Conservation (phyloP, 1,140 invertebrate genomes). For the Mizuhopecten yessoensis region DNA sequence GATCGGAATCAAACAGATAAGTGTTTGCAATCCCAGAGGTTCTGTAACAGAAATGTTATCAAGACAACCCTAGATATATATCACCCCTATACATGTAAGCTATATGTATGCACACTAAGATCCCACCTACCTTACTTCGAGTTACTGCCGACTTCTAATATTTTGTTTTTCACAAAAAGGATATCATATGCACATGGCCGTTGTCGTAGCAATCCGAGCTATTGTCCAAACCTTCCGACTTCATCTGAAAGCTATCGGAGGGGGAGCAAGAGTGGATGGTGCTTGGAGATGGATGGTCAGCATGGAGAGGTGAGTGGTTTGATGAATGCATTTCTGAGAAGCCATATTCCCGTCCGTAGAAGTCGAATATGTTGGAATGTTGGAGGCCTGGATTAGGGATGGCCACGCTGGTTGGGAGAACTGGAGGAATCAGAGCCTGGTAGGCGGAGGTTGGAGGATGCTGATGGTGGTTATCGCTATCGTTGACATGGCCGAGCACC, state of each 20-base stretch:
- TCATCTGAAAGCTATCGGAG: slow-evolving; percentile 71
- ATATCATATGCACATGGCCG: slow-evolving; percentile 82
- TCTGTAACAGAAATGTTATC: neutral
- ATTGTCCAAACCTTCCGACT: slow-evolving; percentile 73
- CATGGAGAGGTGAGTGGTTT: slow-evolving; percentile 70
- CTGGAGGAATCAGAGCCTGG: slow-evolving; percentile 86
- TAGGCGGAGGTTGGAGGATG: slow-evolving; percentile 63
- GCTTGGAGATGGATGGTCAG: slow-evolving; percentile 75
- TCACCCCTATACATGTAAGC: neutral
- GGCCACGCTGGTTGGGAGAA: slow-evolving; percentile 94
- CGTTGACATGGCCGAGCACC: slow-evolving; percentile 62
- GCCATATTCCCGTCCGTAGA: slow-evolving; percentile 88
- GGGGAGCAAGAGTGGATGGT: slow-evolving; percentile 63
- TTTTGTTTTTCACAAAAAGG: slow-evolving; percentile 78
- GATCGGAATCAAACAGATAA: neutral
- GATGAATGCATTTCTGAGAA: slow-evolving; percentile 79
- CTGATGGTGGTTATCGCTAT: slow-evolving; percentile 63
- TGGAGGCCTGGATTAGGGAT: slow-evolving; percentile 97
- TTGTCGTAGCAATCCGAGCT: slow-evolving; percentile 68
- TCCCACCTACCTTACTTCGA: neutral
- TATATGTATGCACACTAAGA: neutral
- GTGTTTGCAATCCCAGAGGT: neutral
- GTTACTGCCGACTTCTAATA: slow-evolving; percentile 15
- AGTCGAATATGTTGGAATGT: slow-evolving; percentile 91
- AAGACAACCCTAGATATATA: neutral